Evolutionary conservation across 2,888 invertebrate genomes (phyloP), one percentile per base, ranked within the genome.

Genomic region (Sesia bembeciformis): DNA sequence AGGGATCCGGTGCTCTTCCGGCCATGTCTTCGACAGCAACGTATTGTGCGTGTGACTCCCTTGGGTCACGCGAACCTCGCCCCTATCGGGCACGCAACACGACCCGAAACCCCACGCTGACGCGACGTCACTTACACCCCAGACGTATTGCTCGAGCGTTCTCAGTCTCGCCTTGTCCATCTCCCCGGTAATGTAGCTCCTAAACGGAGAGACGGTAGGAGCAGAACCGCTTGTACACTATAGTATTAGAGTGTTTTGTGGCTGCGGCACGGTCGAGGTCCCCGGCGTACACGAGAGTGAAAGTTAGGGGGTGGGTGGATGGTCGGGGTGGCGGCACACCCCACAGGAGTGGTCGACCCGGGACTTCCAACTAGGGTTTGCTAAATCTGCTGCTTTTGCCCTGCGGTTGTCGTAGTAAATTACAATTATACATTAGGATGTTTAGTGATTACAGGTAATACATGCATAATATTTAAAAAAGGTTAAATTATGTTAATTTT

Each of bases 271-370:
- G 78, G 76, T 76, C 72, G 81, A 82, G 81, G 83, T 82, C 80
- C 85, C 85, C 81, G 78, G 81, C 84, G 82, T 82, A 83, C 85
- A 81, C 82, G 84, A 78, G 77, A 85, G 86, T 78, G 84, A 84
- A 86, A 82, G 84, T 78, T 70, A 79, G 77, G 83, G 82, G 84
- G 83, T 78, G 84, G 78, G 84, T 73, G 76, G 78, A 67, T 66
- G 75, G 62, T 70, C 73, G 77, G 81, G 68, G 72, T 70, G 75
- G 74, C 62, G 65, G 68, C 73, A 65, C 73, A 66, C 83, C 81
- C 83, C 76, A 81, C 84, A 77, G 79, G 81, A 85, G 85, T 82
- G 81, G 80, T 82, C 85, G 83, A 81, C 85, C 81, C 84, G 86
- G 82, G 84, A 74, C 81, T 75, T 75, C 78, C 82, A 79, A 77